These are phyloP conservation scores for Bergia puertoricense DNA, from an alignment of 92 coral and sea anemone genomes.

Conservation along the genomic window DNA sequence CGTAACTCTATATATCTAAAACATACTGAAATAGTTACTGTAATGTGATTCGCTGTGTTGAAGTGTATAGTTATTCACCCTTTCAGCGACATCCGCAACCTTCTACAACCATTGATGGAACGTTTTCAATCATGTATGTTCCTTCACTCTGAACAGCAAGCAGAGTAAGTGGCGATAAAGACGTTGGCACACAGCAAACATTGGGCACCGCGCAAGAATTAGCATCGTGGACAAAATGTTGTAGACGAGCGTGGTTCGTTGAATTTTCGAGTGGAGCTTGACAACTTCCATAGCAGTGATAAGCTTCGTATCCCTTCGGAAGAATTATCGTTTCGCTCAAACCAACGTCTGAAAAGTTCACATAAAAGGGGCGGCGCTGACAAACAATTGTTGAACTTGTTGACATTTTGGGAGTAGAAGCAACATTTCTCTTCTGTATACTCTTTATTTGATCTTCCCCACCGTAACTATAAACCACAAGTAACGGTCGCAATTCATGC, in stretches of 20 bases:
- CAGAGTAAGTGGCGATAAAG: conserved; percentile 74
- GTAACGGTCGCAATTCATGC: not conserved
- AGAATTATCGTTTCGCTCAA: conserved; percentile 95
- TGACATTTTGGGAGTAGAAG: not conserved
- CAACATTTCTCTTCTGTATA: conserved; percentile 67
- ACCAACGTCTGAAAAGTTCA: conserved; percentile 79
- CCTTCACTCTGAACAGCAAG: conserved; percentile 43
- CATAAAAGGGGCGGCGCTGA: conserved; percentile 75
- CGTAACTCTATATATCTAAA: no score
- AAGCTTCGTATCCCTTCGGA: conserved; percentile 69
- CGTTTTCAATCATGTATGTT: conserved; percentile 78
- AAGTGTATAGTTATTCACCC: not conserved
- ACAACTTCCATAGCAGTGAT: conserved; percentile 62
- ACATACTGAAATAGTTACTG: no score
- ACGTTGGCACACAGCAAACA: conserved; percentile 94
- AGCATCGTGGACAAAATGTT: conserved; percentile 77
- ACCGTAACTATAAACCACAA: conserved; percentile 40
- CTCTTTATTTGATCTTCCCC: conserved; percentile 70
- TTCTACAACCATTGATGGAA: conserved; percentile 88
- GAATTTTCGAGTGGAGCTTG: conserved; percentile 68
- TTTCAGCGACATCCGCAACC: conserved; percentile 16
- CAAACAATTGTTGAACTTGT: conserved; percentile 53
- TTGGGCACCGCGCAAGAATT: conserved; percentile 72
- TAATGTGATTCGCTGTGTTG: not conserved
- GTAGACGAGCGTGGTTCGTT: conserved; percentile 94